These are phyloP conservation scores for Rutpela maculata DNA, from an alignment of 2,888 invertebrate species.

Conservation along the genomic window DNA sequence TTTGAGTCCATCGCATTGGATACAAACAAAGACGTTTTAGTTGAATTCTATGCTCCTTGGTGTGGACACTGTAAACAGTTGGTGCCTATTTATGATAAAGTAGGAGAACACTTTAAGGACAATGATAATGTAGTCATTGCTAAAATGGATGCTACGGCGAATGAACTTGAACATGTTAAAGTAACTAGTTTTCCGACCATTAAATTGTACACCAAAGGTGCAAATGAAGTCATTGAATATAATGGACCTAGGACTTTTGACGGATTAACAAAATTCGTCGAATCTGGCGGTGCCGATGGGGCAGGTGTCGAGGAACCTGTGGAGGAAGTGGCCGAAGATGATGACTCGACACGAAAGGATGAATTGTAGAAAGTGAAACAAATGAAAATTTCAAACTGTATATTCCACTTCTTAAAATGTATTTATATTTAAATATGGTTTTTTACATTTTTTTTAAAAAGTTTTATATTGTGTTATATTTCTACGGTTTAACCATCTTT, in stretches of 20 bases:
- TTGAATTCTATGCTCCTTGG: conserved; percentile 99
- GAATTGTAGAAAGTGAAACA: conserved; percentile 80
- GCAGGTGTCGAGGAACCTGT: conserved; percentile 80
- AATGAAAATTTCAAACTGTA: conserved; percentile 40
- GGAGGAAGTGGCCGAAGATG: conserved; percentile 82
- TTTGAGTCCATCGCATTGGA: conserved; percentile 95
- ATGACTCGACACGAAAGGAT: conserved; percentile 84
- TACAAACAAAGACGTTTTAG: conserved; percentile 91
- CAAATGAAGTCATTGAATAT: conserved; percentile 93
- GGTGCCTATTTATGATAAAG: conserved; percentile 96
- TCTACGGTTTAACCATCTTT: conserved; percentile 36
- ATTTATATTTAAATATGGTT: conserved; percentile 46
- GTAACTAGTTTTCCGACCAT: conserved; percentile 96
- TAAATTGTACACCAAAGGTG: conserved; percentile 94
- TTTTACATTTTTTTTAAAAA: conserved; percentile 28
- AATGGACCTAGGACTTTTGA: conserved; percentile 96
- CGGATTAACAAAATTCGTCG: conserved; percentile 94
- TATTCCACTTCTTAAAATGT: conserved; percentile 51
- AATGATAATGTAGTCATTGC: conserved; percentile 91
- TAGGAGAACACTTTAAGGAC: conserved; percentile 89
- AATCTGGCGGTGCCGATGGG: conserved; percentile 90
- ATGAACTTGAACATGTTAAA: conserved; percentile 97
- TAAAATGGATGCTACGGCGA: conserved; percentile 99
- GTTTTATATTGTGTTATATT: conserved; percentile 44
- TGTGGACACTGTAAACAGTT: conserved; percentile 99